Percentiles rank a stretch among this genome's conserved stretches.
phyloP scores from a whole-genome alignment of 2,888 invertebrate species.

The Drosophila bunnanda region DNA sequence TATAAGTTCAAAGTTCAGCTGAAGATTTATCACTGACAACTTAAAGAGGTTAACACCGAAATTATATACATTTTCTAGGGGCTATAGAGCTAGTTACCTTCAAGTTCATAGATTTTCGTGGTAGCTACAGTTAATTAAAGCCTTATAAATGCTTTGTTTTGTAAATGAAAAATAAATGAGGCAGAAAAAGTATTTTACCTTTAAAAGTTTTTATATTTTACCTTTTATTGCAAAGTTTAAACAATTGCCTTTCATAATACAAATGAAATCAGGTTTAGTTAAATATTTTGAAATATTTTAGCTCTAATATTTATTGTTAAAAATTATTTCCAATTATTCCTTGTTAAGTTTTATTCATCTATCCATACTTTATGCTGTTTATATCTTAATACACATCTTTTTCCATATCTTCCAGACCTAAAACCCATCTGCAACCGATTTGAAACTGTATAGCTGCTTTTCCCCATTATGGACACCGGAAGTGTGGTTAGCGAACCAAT shows the following conservation, averaged over 20 bases:
- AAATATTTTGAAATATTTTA: neutral
- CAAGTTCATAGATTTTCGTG: neutral
- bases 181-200: neutral
- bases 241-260: neutral
- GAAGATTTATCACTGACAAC: constrained; percentile 14
- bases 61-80: neutral
- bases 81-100: neutral
- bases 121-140: neutral
- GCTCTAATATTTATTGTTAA: neutral
- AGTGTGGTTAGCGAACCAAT: constrained; percentile 84
- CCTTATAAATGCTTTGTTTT: too few species aligned
- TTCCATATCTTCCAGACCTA: constrained; percentile 20
- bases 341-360: neutral
- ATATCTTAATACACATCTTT: neutral
- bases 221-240: neutral
- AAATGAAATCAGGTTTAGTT: neutral
- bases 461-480: constrained; percentile 80
- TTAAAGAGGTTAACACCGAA: constrained; percentile 2
- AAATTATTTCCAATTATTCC: too few species aligned
- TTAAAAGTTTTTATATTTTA: neutral
- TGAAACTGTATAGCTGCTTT: neutral
- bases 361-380: neutral
- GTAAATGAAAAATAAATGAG: neutral
- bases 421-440: neutral
- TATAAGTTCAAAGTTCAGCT: constrained; percentile 32